A percentile compares a stretch with the other conserved stretches of the same genome.
Conservation (phyloP, 2,888 invertebrate genomes). For the Cancer borealis region DNA sequence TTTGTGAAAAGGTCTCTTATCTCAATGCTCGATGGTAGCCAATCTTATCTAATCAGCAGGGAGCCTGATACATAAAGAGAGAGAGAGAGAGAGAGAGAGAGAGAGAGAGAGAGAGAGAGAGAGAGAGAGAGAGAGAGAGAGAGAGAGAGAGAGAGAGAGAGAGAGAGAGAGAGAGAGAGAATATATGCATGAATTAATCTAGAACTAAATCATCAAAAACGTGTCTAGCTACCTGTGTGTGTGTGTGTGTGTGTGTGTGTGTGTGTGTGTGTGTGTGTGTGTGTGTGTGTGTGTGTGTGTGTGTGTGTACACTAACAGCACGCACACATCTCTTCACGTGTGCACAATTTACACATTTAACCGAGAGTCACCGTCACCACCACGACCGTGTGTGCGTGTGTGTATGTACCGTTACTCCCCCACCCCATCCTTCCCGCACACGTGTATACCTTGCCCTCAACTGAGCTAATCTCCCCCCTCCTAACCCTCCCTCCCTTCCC, state of each 20-base stretch:
- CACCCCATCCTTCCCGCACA: constrained; percentile 14
- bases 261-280: constrained; percentile 27
- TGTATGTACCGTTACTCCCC: constrained; percentile 22
- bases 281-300: constrained; percentile 32
- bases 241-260: constrained; percentile 12
- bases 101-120: constrained; percentile 20
- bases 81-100: constrained; percentile 20
- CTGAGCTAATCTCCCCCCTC: constrained; percentile 5
- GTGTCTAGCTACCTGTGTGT: background rate
- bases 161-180: constrained; percentile 6
- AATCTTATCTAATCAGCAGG: background rate
- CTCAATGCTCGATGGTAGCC: background rate
- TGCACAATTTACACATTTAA: background rate
- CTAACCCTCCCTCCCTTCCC: background rate
- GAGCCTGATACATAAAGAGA: background rate
- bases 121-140: constrained; percentile 20
- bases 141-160: constrained; percentile 20
- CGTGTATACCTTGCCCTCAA: constrained; percentile 8
- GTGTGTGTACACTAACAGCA: background rate
- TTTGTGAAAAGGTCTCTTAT: background rate
- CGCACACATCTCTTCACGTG: background rate
- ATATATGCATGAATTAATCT: background rate
- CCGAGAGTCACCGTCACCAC: background rate
- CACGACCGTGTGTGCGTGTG: background rate
- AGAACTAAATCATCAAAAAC: no score